Percentiles rank a stretch among this genome's conserved stretches.
Evolutionary conservation across 2,797 vertebrate genomes (phyloP).

Genomic region (Hippocampus kuda): DNA sequence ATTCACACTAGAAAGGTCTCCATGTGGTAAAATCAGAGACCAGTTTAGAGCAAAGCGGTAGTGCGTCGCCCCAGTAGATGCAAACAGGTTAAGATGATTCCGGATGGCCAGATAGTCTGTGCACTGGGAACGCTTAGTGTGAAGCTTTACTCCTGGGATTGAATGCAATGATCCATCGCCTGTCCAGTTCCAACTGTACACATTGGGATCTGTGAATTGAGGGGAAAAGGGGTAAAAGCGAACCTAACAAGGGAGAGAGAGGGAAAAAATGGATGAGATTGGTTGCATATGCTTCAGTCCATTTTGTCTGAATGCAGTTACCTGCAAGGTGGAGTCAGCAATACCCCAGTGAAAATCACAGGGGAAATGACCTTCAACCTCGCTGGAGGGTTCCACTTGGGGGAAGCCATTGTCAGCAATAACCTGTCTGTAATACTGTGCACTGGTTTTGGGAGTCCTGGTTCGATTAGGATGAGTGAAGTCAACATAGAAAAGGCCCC

Average conservation of each 20-base stretch:
- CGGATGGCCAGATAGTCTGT: slow-evolving; percentile 82
- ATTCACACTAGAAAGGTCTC: slow-evolving; percentile 69
- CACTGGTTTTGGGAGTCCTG: slow-evolving; percentile 81
- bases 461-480: slow-evolving; percentile 68
- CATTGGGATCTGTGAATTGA: slow-evolving; percentile 79
- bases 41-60: slow-evolving; percentile 91
- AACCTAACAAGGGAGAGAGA: slow-evolving; percentile 63
- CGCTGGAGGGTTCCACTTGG: slow-evolving; percentile 38
- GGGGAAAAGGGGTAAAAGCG: slow-evolving; percentile 77
- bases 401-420: slow-evolving; percentile 80
- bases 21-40: slow-evolving; percentile 80
- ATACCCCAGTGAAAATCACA: slow-evolving; percentile 91
- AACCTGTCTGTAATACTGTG: slow-evolving; percentile 78
- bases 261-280: background rate
- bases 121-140: slow-evolving; percentile 76
- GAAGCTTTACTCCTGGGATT: slow-evolving; percentile 73
- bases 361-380: slow-evolving; percentile 73
- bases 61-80: slow-evolving; percentile 73
- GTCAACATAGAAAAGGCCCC: slow-evolving; percentile 86
- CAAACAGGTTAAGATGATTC: slow-evolving; percentile 72
- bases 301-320: slow-evolving; percentile 32
- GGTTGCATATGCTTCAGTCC: background rate
- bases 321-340: slow-evolving; percentile 83
- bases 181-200: slow-evolving; percentile 89
- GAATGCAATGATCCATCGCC: slow-evolving; percentile 74